Base-by-base conservation (phyloP, 2,797 vertebrate species). In the Microcaecilia unicolor region DNA sequence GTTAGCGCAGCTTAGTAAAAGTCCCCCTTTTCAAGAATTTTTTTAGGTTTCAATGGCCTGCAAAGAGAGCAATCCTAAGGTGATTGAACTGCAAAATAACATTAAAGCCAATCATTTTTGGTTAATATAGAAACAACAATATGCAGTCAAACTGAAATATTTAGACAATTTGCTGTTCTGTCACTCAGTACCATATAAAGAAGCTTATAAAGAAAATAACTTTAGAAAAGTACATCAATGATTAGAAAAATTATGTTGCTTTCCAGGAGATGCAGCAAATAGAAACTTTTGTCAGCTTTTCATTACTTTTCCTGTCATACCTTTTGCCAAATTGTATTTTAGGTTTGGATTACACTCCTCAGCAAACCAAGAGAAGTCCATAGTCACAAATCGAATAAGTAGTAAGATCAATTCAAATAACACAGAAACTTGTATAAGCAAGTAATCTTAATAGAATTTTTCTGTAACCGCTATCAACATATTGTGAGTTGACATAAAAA, bases 391-490 rank as follows among this genome's bases (percentile, higher is more conserved):
- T 74, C 55, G 64, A 62, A 46, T 58, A 63, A 70, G 34, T 46
- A 36, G 41, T 39, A 63, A 63, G 50, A 77, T 79, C 48, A 70
- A 66, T 78, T 67, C 25, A 58, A 63, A 74, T 63, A 62, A 29
- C 46, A 35, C 22, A 55, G 34, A 64, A 66, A 56, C 59, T 44
- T 49, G 20, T 55, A 48, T 49, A 55, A 71, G 49, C 50, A 52
- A 60, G 47, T 67, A 67, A 70, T 56, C 7, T 22, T 47, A 65
- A 59, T 37, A 39, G 13, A 24, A 54, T 58, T 72, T 67, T 28
- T 37, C 43, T 47, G 36, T 52, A 11, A 5, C 11, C 24, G 25
- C 25, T 34, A 50, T 72, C 55, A 65, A 21, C 28, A 33, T 54
- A 61, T 56, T 52, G 39, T 49, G 21, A 28, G 12, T 41, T 41